A percentile compares a stretch with the other conserved stretches of the same genome.
Evolutionary conservation across 2,888 invertebrate species (phyloP).

Genomic region (Ennomos erosarius): DNA sequence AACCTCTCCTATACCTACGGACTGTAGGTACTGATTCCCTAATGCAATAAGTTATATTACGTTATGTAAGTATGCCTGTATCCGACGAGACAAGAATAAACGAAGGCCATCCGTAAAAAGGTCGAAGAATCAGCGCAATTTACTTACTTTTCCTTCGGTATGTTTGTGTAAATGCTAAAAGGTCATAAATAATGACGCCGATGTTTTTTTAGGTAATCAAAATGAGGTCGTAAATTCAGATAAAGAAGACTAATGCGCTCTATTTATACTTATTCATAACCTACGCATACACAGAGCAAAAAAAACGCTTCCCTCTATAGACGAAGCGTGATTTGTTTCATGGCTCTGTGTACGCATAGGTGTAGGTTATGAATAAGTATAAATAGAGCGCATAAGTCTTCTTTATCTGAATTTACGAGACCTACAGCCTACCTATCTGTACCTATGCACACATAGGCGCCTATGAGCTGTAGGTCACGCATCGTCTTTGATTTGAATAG

Average conservation of each 20-base stretch:
- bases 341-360: no score
- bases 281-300: no score
- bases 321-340: no score
- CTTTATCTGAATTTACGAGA: conserved; percentile 12
- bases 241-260: conserved; percentile 4
- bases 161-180: conserved; percentile 29
- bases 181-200: conserved; percentile 26
- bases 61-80: conserved; percentile 32
- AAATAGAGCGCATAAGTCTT: conserved; percentile 1
- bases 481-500: no score
- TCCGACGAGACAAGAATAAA: conserved; percentile 29
- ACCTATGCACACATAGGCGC: no score
- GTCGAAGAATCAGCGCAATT: conserved; percentile 19
- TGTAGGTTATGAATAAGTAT: not conserved
- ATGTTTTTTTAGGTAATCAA: conserved; percentile 14
- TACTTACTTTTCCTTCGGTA: conserved; percentile 20
- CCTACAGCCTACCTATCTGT: no score
- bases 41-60: conserved; percentile 39
- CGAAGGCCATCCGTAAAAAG: conserved; percentile 30
- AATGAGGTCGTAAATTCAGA: conserved; percentile 10
- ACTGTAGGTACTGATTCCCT: conserved; percentile 29
- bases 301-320: no score
- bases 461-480: no score
- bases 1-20: conserved; percentile 18
- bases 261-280: not conserved